Base-by-base conservation (phyloP, 2,888 invertebrate species). In the Lithophane leautieri region DNA sequence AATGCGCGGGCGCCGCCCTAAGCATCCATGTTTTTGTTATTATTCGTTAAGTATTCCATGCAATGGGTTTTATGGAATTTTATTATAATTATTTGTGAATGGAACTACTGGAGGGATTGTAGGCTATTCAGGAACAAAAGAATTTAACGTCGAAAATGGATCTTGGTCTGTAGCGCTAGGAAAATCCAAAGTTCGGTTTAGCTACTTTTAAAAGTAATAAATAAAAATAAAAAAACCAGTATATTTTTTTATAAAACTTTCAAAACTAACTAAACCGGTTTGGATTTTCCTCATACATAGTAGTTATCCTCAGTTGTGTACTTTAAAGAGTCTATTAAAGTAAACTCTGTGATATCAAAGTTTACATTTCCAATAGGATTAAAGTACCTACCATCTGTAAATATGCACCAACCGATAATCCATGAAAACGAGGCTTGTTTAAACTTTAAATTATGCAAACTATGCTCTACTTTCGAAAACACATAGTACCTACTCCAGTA, bases 1-100 rank as follows among this genome's bases (percentile, higher is more conserved):
- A 79, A 63, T 91, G 93, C 91, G 84, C 87, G 73, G 80, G 86
- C 88, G 85, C 87, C 88, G 88, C 89, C 87, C 89, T 84, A 82
- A 73, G 56, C 75, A 34, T 16, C 42, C 62, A 69, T 68, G 78
- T 77, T 76, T 66, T 71, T 82, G 76, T 78, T 80, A 74, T 78
- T 70, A 73, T 65, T 72, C 50, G 34, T 68, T 68, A 61, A 61
- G 61, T 63, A 67, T 74, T 71, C n/a, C 22, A 75, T 67, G 42
- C 65, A 58, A 16, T 42, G 14, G 7, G 4, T 70, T 63, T 28
- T 34, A 61, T 70, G 60, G n/a, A 65, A 42, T 28, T 63, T 52
- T 40, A 63, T 56, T 72, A 28, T 70, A 73, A 67, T 19, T 50
- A 6, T 68, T 68, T 54, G 16, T 56, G 7, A 65, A 61, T 70